These are phyloP conservation scores for Eurytemora carolleeae DNA, from an alignment of 1,140 invertebrate genomes.

Conservation along the genomic window DNA sequence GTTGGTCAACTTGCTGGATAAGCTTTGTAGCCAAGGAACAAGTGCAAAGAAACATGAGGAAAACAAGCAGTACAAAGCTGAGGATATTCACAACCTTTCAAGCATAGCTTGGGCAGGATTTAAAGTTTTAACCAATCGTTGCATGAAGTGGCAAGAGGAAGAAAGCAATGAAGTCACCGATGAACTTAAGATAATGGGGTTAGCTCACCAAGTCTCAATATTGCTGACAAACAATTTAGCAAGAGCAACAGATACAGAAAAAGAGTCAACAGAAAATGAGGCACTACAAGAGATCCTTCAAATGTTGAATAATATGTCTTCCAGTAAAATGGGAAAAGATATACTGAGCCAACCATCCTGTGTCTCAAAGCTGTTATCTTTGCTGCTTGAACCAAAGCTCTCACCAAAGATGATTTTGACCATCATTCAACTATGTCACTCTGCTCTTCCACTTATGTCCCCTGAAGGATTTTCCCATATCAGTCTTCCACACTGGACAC, in stretches of 20 bases:
- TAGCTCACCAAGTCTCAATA: constrained; percentile 26
- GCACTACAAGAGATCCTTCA: constrained; percentile 27
- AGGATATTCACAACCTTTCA: constrained; percentile 25
- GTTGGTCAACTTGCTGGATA: constrained; percentile 26
- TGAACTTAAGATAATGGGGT: constrained; percentile 20
- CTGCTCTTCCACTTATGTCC: constrained; percentile 26
- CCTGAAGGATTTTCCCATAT: constrained; percentile 23
- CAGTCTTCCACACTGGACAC: constrained; percentile 23
- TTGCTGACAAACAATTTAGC: constrained; percentile 27
- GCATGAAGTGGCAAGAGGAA: constrained; percentile 27
- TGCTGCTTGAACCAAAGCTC: constrained; percentile 27
- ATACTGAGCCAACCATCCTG: constrained; percentile 28
- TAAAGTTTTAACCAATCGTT: constrained; percentile 26
- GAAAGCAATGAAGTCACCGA: constrained; percentile 21
- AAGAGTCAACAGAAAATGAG: constrained; percentile 25
- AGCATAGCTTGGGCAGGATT: constrained; percentile 28
- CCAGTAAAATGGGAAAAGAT: constrained; percentile 26
- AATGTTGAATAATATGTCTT: constrained; percentile 26
- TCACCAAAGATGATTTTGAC: constrained; percentile 27
- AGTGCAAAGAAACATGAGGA: constrained; percentile 21
- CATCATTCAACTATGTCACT: constrained; percentile 27
- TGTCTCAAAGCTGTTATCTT: constrained; percentile 26
- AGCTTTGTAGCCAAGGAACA: constrained; percentile 24
- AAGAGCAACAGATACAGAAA: constrained; percentile 25
- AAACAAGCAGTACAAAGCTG: no score